Conservation (phyloP, 2,797 vertebrate genomes). For the Malacoraja senta region DNA sequence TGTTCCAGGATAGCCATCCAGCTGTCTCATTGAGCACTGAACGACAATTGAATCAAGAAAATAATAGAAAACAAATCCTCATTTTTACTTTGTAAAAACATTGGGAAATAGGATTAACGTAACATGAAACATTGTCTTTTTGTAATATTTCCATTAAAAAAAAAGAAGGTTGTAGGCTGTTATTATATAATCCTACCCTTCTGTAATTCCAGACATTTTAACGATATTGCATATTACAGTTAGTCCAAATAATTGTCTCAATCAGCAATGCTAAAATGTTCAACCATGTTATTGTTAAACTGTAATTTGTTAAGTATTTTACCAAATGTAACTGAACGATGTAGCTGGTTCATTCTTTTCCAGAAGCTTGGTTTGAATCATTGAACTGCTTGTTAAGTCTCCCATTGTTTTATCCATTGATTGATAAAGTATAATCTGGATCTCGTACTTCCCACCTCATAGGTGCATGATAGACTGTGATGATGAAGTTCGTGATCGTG, state of each 20-base stretch:
- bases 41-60: background rate
- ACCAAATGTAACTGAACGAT: background rate
- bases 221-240: background rate
- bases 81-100: background rate
- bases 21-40: background rate
- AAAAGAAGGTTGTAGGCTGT: background rate
- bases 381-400: background rate
- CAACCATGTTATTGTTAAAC: background rate
- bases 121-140: background rate
- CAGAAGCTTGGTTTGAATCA: background rate
- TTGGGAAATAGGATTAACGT: background rate
- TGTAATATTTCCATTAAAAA: background rate
- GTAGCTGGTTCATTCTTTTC: background rate
- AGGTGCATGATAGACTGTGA: slow-evolving; percentile 99
- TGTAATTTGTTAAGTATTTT: background rate
- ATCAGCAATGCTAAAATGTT: background rate
- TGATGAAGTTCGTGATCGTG: slow-evolving; percentile 90
- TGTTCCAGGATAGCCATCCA: background rate
- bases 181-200: background rate
- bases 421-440: background rate
- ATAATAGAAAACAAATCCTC: background rate
- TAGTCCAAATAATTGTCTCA: background rate
- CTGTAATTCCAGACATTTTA: background rate
- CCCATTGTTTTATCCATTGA: background rate
- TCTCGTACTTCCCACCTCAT: background rate